Conservation (phyloP, 2,113 vertebrate genomes). For the Eidolon helvum region DNA sequence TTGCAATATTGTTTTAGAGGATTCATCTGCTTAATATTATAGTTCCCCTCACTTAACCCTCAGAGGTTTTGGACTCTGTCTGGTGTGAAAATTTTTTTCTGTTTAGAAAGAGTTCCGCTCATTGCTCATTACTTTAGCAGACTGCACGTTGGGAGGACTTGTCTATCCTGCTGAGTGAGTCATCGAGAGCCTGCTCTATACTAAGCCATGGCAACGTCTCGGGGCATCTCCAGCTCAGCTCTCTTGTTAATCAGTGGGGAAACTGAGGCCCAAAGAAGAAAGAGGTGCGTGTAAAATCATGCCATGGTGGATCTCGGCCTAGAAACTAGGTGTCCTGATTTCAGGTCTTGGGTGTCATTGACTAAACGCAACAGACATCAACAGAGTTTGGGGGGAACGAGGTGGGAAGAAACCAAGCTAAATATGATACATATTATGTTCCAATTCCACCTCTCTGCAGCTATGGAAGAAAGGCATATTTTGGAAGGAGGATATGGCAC, state of each 20-base stretch:
- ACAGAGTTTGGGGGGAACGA: background rate
- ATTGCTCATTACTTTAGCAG: slow-evolving; percentile 80
- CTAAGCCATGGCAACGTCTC: slow-evolving; percentile 20
- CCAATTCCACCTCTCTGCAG: background rate
- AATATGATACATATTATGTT: background rate
- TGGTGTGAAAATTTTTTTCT: slow-evolving; percentile 83
- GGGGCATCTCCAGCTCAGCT: background rate
- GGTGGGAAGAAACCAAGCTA: background rate
- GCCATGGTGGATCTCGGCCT: background rate
- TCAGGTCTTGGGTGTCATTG: background rate
- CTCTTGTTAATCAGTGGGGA: background rate
- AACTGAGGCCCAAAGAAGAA: background rate
- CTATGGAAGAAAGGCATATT: background rate
- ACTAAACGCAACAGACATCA: background rate
- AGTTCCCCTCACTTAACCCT: slow-evolving; percentile 84
- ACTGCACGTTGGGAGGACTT: slow-evolving; percentile 74
- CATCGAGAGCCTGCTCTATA: slow-evolving; percentile 72
- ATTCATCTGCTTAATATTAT: slow-evolving; percentile 86
- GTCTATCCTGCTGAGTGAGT: slow-evolving; percentile 80
- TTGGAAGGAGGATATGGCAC: background rate
- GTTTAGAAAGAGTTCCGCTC: slow-evolving; percentile 80
- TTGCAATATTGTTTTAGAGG: slow-evolving; percentile 85
- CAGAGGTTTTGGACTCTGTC: slow-evolving; percentile 82
- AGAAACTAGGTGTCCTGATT: background rate
- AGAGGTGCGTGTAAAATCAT: background rate